Evolutionary conservation across 2,113 vertebrate genomes (phyloP).

Genomic region (Leuciscus idus): DNA sequence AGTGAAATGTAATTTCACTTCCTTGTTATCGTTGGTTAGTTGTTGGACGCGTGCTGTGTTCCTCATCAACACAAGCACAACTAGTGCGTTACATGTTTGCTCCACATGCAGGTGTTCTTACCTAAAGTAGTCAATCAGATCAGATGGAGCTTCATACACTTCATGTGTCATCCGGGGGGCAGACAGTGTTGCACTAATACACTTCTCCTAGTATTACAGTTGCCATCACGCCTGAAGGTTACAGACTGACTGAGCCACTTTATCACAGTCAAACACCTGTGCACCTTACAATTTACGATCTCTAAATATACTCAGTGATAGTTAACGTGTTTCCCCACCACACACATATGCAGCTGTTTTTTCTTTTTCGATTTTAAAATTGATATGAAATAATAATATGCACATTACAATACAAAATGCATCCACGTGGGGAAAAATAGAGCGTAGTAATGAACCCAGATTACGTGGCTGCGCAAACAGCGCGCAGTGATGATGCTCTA

Average conservation of each 20-base stretch:
- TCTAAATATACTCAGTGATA: background rate
- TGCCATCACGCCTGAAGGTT: slow-evolving; percentile 16
- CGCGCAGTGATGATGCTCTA: background rate
- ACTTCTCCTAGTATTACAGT: background rate
- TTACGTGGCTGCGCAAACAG: slow-evolving; percentile 24
- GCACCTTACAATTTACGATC: background rate
- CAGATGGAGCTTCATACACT: background rate
- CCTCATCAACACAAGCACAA: background rate
- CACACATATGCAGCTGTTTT: background rate
- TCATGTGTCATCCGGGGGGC: background rate
- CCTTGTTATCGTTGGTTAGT: background rate
- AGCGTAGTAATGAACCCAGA: background rate
- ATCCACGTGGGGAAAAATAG: background rate
- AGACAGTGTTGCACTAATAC: background rate
- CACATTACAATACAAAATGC: background rate
- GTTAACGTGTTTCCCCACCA: background rate
- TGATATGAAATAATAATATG: background rate
- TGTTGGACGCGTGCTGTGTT: background rate
- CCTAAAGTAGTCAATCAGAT: background rate
- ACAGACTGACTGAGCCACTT: background rate
- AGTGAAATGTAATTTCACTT: background rate
- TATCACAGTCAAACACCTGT: background rate
- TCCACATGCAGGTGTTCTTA: background rate
- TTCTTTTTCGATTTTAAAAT: background rate
- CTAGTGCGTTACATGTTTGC: background rate